Evolutionary conservation across 2,888 invertebrate species (phyloP), one percentile per base, ranked within the genome.

Genomic region (Petrolisthes manimaculis): DNA sequence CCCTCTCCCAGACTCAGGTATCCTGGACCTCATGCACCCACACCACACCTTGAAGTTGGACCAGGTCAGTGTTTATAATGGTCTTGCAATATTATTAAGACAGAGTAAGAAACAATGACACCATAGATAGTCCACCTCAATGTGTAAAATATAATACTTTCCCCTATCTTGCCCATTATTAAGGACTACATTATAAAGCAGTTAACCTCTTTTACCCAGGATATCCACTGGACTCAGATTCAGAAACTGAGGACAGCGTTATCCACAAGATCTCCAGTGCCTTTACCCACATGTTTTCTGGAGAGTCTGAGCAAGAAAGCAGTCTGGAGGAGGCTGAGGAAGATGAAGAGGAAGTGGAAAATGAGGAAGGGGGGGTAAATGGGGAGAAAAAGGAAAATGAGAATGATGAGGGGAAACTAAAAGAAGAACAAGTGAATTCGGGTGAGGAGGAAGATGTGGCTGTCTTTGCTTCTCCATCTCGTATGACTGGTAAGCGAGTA

Each of bases 231-330:
- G 96, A 96, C 90, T 95, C 96, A 0, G 96, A 96, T 92, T 96
- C 96, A 0, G 96, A 96, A 91, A 95, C 95, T 92, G 96, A 96
- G 91, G 95, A 94, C 92, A 95, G 95, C 0, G 93, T 95, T 3
- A 95, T 95, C 93, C 96, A 96, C 91, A 96, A 96, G 92, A 93
- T 96, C 78, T 95, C 95, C 0, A 95, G 95, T 83, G 96, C 96
- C n/a, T 95, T 96, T 90, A 95, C 95, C 21, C 96, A 96, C 93
- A 93, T 97, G 89, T 96, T 97, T 93, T 96, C 96, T 86, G 90
- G 89, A 18, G 84, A 67, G 24, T 80, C 83, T 24, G 90, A 87
- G 5, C 91, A 74, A 61, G 80, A 77, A n/a, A 55, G 14, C 21
- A 89, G 84, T 69, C 77, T 77, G 6, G 87, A 87, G 14, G 87